Base-by-base conservation (phyloP, 2,113 vertebrate genomes). In the Polyodon spathula region DNA sequence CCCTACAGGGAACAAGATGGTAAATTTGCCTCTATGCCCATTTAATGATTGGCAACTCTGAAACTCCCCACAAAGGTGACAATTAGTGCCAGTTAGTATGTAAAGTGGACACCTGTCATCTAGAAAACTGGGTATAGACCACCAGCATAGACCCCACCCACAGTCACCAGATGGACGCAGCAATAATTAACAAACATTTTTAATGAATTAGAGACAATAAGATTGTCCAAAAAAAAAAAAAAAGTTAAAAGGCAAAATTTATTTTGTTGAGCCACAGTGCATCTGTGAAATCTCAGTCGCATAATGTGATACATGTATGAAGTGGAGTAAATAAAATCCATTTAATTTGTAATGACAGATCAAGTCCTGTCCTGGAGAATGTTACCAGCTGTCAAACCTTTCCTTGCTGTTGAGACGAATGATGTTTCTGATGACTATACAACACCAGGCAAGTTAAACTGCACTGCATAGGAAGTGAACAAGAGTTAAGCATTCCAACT, bases 391-490 rank as follows among this genome's bases (percentile, higher is more conserved):
- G 11, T 68, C 68, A 75, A 85, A 83, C 68, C 68, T 97, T 65
- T 83, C 84, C 27, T 50, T 88, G 55, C 80, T 98, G 8, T 74
- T 99, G 40, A 87, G 78, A 63, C 87, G 96, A 7, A 82, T 99
- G 78, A 75, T 95, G 56, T 97, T 96, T 71, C 77, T 99, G 58
- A 89, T 95, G 92, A 88, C 89, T 1, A 81, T 90, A 5, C 71
- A 79, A 50, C 92, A 97, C 17, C 96, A 99, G 93, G 96, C 83
- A 79, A 85, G 84, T 44, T 6, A 37, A 51, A 11, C 38, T 56
- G 27, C 27, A 27, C 27, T 27, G 27, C 27, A 27, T 27, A 27
- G 27, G 40, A 15, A 8, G 39, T 6, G 66, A 58, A 56, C 6
- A 17, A 10, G 27, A 27, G 27, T 27, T 27, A 27, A 27, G 3